phyloP scores from a whole-genome alignment of 2,888 invertebrate species.

The Zaprionus lineosus region DNA sequence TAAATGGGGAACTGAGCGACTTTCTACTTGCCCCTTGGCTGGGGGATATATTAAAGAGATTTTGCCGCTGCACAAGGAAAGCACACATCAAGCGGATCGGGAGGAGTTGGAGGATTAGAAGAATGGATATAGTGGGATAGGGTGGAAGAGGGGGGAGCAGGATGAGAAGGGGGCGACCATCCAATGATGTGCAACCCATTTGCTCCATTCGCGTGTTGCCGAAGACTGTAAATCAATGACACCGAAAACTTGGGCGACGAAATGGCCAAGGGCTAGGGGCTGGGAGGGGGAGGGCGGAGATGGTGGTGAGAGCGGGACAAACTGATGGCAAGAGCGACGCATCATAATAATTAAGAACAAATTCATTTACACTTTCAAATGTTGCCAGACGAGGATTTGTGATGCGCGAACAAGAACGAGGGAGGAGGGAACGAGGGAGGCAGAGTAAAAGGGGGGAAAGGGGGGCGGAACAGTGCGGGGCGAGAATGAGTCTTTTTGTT shows the following conservation, averaged over 20 bases:
- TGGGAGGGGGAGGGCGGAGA: neutral
- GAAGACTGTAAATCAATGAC: constrained; percentile 66
- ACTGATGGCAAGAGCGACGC: constrained; percentile 25
- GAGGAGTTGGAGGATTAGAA: neutral
- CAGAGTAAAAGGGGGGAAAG: neutral
- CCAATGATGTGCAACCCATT: constrained; percentile 29
- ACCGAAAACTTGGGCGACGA: constrained; percentile 48
- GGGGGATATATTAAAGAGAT: constrained; percentile 26
- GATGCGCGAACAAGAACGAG: too few species aligned
- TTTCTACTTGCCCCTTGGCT: constrained; percentile 14
- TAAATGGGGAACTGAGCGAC: neutral
- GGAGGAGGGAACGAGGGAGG: constrained; percentile 8
- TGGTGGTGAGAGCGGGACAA: constrained; percentile 3
- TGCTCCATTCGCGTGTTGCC: constrained; percentile 45
- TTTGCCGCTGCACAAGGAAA: constrained; percentile 66
- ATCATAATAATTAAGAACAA: constrained; percentile 76
- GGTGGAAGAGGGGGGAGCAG: too few species aligned
- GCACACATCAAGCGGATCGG: constrained; percentile 47
- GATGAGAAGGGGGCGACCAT: constrained; percentile 1
- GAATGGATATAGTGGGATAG: too few species aligned
- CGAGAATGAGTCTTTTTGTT: constrained; percentile 6
- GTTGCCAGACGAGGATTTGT: constrained; percentile 28
- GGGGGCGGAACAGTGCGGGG: neutral
- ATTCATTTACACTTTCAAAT: constrained; percentile 77
- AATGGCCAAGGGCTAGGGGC: constrained; percentile 50